A percentile compares a stretch with the other conserved stretches of the same genome.
These are phyloP conservation scores for Cyrtodaria siliqua DNA, from an alignment of 2,888 invertebrate species.

Conservation along the genomic window DNA sequence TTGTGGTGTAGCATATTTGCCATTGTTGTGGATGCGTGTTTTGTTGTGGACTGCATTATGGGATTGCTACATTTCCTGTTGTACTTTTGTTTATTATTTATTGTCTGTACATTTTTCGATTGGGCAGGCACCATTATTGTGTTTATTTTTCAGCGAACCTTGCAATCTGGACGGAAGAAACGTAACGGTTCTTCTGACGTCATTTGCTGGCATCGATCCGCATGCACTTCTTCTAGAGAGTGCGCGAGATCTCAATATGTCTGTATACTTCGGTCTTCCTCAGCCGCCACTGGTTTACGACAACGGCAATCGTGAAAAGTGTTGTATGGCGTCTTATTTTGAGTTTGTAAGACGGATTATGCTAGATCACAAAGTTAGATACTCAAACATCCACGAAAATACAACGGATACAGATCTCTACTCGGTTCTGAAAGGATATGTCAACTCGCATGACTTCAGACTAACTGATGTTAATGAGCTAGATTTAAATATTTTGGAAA, in stretches of 20 bases:
- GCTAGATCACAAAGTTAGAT: conserved; percentile 68
- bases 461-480: conserved; percentile 18
- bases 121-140: no score
- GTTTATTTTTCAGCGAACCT: no score
- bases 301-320: neutral
- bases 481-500: neutral
- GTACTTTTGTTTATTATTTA: no score
- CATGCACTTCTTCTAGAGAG: conserved; percentile 70
- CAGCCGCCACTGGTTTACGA: conserved; percentile 40
- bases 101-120: no score
- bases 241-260: conserved; percentile 70
- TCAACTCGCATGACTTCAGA: conserved; percentile 23
- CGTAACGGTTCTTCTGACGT: conserved; percentile 75
- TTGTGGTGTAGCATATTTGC: no score
- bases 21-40: no score
- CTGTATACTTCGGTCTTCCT: conserved; percentile 77
- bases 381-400: conserved; percentile 20
- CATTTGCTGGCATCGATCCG: conserved; percentile 75
- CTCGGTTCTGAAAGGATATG: conserved; percentile 43
- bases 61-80: no score
- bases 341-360: conserved; percentile 51
- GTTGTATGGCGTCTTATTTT: neutral
- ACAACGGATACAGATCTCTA: conserved; percentile 4
- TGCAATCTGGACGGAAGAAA: conserved; percentile 45
- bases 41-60: no score